Percentiles rank a stretch among this genome's conserved stretches.
Evolutionary conservation across 2,797 vertebrate species (phyloP).

Genomic region (Tamandua tetradactyla): DNA sequence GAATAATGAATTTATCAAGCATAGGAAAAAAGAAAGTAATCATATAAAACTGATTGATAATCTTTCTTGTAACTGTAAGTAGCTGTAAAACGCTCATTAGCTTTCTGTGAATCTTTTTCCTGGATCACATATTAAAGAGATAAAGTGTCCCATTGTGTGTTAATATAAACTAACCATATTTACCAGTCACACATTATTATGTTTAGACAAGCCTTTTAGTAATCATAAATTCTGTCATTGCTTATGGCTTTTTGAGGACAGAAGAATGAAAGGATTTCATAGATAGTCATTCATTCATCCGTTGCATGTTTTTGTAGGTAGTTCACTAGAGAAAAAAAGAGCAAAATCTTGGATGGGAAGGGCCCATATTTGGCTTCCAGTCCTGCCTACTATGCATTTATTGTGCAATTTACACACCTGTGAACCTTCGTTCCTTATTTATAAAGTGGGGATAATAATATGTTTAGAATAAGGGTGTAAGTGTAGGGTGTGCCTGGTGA

Average conservation of each 20-base stretch:
- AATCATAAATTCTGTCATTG: not conserved
- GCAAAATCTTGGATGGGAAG: not conserved
- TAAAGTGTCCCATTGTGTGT: not conserved
- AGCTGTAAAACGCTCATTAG: not conserved
- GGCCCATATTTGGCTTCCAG: not conserved
- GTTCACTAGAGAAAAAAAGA: not conserved
- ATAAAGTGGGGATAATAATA: not conserved
- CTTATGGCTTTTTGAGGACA: not conserved
- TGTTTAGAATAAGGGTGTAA: not conserved
- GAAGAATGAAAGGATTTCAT: not conserved
- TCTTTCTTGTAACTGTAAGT: not conserved
- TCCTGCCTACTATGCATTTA: not conserved
- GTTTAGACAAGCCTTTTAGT: not conserved
- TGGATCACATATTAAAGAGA: conserved; percentile 16
- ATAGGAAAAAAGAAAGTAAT: not conserved
- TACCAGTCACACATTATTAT: not conserved
- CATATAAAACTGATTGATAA: not conserved
- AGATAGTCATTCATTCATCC: not conserved
- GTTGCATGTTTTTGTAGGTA: not conserved
- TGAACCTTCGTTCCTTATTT: not conserved
- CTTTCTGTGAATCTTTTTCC: not conserved
- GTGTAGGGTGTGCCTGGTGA: not conserved
- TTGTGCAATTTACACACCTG: not conserved
- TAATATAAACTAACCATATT: conserved; percentile 27
- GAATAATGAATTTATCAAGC: not conserved